phyloP scores from a whole-genome alignment of 30 jellyfish, hydroid and myxozoan genomes.

The Chironex yamaguchii region DNA sequence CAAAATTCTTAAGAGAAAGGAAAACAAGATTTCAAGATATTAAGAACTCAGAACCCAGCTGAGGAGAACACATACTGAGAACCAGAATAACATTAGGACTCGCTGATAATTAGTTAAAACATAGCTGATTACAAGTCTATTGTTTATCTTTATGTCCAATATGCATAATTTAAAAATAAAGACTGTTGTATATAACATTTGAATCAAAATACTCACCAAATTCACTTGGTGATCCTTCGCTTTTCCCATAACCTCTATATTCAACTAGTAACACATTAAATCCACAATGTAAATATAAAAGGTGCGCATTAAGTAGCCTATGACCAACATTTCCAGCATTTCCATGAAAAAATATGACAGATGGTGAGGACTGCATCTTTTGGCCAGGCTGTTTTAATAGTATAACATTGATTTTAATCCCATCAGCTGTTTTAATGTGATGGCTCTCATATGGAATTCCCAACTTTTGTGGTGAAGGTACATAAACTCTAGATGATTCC shows the following conservation, averaged over 20 bases:
- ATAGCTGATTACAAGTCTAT: too few species aligned
- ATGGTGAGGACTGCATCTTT: slow-evolving; percentile 70
- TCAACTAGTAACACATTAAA: slow-evolving; percentile 87
- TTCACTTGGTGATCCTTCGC: slow-evolving; percentile 96
- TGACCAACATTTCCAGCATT: slow-evolving; percentile 97
- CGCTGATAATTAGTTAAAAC: too few species aligned
- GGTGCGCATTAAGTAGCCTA: slow-evolving; percentile 79
- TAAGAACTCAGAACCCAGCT: too few species aligned
- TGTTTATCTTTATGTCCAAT: too few species aligned
- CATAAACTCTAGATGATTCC: slow-evolving; percentile 86
- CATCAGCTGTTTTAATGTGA: slow-evolving; percentile 83
- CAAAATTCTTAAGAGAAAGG: too few species aligned
- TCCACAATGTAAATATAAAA: slow-evolving; percentile 77
- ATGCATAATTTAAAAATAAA: too few species aligned
- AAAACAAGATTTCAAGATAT: too few species aligned
- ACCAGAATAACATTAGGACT: too few species aligned
- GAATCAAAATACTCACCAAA: slow-evolving; percentile 79
- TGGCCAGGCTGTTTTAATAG: slow-evolving; percentile 77
- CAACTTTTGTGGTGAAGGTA: slow-evolving; percentile 83
- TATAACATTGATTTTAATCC: slow-evolving; percentile 71
- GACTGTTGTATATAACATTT: background rate
- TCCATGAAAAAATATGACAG: slow-evolving; percentile 86
- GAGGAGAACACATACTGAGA: too few species aligned
- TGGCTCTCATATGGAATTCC: slow-evolving; percentile 90
- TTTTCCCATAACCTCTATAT: slow-evolving; percentile 91